These are phyloP conservation scores for Acanthosoma haemorrhoidale DNA, from an alignment of 2,888 invertebrate species.

Conservation along the genomic window DNA sequence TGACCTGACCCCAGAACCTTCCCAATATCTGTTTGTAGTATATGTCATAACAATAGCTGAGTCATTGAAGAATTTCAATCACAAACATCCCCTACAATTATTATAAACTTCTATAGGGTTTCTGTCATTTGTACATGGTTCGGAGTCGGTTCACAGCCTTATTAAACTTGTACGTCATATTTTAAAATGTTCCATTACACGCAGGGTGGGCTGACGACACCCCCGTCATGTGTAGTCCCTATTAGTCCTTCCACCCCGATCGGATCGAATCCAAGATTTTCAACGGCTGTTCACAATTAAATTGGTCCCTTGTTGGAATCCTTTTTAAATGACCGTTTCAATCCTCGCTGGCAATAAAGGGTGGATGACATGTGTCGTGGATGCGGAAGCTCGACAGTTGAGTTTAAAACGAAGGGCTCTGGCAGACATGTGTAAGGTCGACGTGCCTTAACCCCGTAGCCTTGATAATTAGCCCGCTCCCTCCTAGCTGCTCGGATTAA, in stretches of 20 bases:
- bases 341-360: background rate
- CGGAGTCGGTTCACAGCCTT: no score
- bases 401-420: background rate
- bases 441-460: background rate
- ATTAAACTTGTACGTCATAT: no score
- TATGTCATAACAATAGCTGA: no score
- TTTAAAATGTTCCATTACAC: no score
- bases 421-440: background rate
- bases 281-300: background rate
- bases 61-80: no score
- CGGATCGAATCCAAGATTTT: background rate
- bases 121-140: no score
- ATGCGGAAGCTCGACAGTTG: background rate
- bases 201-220: background rate
- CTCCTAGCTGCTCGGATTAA: background rate
- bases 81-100: no score
- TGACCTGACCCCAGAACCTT: no score
- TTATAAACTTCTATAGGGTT: no score
- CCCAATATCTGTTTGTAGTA: no score
- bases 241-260: no score
- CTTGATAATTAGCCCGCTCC: background rate
- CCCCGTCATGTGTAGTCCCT: background rate
- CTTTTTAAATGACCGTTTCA: background rate
- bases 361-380: background rate
- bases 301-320: background rate